Base-by-base conservation (phyloP, 1,140 invertebrate species). In the Aethina tumida region DNA sequence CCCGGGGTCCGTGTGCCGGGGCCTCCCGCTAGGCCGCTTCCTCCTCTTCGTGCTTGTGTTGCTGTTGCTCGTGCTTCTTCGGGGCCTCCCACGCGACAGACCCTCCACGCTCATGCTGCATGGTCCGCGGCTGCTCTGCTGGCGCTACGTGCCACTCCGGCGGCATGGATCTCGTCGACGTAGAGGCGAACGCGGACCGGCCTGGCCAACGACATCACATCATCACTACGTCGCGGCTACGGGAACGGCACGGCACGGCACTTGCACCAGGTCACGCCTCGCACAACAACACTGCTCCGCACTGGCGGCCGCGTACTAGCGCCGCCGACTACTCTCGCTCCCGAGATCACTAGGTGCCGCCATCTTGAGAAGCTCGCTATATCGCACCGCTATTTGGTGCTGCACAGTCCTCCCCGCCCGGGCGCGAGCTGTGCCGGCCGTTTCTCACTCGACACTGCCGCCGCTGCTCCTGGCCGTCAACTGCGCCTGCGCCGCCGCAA, bases 81-180 rank as follows among this genome's bases (percentile, higher is more conserved):
- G n/a, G 53, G 55, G 53, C 55, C 56, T 55, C 54, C 50, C 49
- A 47, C 56, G 50, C 52, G n/a, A n/a, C n/a, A n/a, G n/a, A n/a
- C n/a, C n/a, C n/a, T 50, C 58, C 52, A 49, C 49, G 51, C 53
- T 61, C 57, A 61, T 61, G 53, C 53, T 55, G 57, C 57, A 57
- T 58, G 49, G 52, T 59, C 50, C 45, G 41, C 48, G 49, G 41
- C 32, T 45, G 35, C n/a, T n/a, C n/a, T 22, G 27, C 20, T 22
- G 28, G 29, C 16, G 16, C 15, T 10, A 9, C 10, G 9, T 17
- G 6, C 25, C 10, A 16, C 37, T 13, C 16, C 17, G 17, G 26
- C 17, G 13, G 13, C 10, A 13, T 8, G 5, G 31, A 5, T 13
- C 6, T 17, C 14, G 10, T 9, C 22, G 22, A n/a, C n/a, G 22